Conservation (phyloP, 2,113 vertebrate species). For the Centropus unirufus region DNA sequence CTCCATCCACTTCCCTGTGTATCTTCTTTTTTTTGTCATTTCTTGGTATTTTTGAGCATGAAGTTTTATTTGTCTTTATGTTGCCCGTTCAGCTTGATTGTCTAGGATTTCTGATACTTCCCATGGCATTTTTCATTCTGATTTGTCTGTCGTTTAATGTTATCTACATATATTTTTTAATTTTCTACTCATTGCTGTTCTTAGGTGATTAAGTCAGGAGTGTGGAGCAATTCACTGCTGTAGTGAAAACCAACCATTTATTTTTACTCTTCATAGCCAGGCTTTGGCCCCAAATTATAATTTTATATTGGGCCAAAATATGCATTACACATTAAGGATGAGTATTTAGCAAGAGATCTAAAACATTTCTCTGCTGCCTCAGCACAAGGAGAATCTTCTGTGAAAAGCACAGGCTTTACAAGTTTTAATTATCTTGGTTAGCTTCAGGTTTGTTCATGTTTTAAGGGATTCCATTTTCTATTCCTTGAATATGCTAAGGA, state of each 20-base stretch:
- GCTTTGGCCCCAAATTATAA: neutral
- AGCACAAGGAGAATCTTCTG: neutral
- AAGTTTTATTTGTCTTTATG: neutral
- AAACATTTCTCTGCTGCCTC: neutral
- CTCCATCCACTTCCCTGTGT: neutral
- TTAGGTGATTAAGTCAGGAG: neutral
- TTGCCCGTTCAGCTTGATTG: neutral
- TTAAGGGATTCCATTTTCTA: neutral
- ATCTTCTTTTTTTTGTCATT: neutral
- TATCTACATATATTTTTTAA: neutral
- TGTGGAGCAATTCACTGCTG: neutral
- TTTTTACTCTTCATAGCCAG: neutral
- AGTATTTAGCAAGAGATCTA: neutral
- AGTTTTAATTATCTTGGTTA: neutral
- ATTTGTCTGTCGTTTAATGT: neutral
- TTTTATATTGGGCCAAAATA: neutral
- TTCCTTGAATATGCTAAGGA: neutral
- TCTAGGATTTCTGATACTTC: neutral
- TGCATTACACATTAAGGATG: neutral
- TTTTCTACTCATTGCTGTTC: neutral
- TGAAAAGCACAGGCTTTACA: neutral
- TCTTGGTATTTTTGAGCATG: neutral
- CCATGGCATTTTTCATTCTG: neutral
- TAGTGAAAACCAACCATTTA: neutral
- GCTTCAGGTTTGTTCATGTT: neutral